Percentiles rank a stretch among this genome's conserved stretches.
Conservation (phyloP, 2,113 vertebrate genomes). For the Lycaon pictus region DNA sequence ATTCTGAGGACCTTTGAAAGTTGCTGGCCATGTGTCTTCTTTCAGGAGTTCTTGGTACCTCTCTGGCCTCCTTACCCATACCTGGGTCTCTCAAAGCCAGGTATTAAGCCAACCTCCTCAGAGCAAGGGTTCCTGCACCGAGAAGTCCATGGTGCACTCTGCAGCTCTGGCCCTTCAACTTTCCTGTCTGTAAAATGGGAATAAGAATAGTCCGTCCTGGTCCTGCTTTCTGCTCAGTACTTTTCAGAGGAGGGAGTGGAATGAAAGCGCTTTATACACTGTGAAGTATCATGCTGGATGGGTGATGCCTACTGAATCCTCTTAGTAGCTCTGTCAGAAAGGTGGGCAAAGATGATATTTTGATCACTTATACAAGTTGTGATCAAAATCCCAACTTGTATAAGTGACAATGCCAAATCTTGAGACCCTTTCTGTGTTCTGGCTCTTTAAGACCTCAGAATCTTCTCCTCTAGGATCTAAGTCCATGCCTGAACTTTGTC, state of each 20-base stretch:
- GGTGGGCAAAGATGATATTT: neutral
- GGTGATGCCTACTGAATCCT: neutral
- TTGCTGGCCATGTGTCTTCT: neutral
- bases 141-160: neutral
- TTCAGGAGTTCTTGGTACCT: neutral
- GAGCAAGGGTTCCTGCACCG: neutral
- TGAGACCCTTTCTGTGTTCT: neutral
- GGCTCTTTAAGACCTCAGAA: neutral
- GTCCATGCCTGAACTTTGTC: neutral
- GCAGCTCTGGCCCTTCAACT: neutral
- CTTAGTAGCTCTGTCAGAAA: neutral
- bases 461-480: neutral
- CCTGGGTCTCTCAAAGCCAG: neutral
- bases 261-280: neutral
- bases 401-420: neutral
- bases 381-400: neutral
- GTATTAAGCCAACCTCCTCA: neutral
- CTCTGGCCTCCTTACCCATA: neutral
- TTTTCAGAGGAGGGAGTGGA: neutral
- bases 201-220: neutral
- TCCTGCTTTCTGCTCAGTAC: neutral
- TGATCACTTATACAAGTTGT: no score
- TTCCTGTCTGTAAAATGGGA: neutral
- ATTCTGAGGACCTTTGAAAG: constrained; percentile 41
- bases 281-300: neutral